Percentiles rank a stretch among this genome's conserved stretches.
phyloP scores from a whole-genome alignment of 2,113 vertebrate species.

The Hippopotamus amphibius region DNA sequence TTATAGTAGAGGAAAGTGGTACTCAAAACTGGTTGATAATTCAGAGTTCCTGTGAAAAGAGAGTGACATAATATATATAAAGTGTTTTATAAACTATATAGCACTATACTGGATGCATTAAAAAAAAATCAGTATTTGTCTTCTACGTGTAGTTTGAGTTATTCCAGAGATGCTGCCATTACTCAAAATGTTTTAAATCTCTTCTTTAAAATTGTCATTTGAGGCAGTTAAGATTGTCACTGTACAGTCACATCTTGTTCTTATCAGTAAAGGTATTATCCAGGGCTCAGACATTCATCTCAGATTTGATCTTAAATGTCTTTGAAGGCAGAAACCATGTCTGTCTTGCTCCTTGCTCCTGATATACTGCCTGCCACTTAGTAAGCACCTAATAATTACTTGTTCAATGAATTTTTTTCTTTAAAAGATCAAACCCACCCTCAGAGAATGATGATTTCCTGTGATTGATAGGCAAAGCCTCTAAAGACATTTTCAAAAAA shows the following conservation, averaged over 20 bases:
- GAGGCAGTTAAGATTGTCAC: constrained; percentile 69
- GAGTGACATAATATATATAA: background rate
- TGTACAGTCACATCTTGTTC: constrained; percentile 69
- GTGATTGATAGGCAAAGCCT: constrained; percentile 64
- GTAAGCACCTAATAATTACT: constrained; percentile 69
- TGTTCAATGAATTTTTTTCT: constrained; percentile 55
- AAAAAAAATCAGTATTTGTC: constrained; percentile 41
- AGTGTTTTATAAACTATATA: constrained; percentile 13
- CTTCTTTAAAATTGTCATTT: constrained; percentile 74
- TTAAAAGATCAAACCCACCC: constrained; percentile 25
- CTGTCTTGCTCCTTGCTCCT: constrained; percentile 67
- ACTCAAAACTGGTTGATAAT: background rate
- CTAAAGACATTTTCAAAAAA: constrained; percentile 65
- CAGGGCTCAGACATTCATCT: constrained; percentile 53
- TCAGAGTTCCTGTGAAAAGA: background rate
- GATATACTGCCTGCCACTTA: constrained; percentile 51
- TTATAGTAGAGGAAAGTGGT: background rate
- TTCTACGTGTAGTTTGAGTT: constrained; percentile 43
- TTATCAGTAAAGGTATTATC: constrained; percentile 67
- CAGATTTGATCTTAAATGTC: constrained; percentile 67
- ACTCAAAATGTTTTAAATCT: constrained; percentile 81
- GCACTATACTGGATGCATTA: background rate
- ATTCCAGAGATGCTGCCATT: constrained; percentile 63
- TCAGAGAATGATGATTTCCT: constrained; percentile 18
- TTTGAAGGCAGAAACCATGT: constrained; percentile 60